These are phyloP conservation scores for Gambelia wislizenii DNA, from an alignment of 2,797 vertebrate genomes.

Conservation along the genomic window DNA sequence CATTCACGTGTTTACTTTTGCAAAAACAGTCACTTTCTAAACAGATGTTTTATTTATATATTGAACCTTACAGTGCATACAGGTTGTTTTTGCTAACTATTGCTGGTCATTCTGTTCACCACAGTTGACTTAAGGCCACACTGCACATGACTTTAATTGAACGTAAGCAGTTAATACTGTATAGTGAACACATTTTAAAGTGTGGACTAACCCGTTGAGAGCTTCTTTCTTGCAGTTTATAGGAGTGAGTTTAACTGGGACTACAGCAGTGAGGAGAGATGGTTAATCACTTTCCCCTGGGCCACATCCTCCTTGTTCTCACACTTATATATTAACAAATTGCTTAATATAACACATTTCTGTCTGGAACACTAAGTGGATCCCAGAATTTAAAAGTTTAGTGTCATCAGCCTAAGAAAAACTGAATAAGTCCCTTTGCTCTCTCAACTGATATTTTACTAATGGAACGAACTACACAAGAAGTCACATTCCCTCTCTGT, in stretches of 20 bases:
- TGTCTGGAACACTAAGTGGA: not conserved
- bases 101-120: not conserved
- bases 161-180: not conserved
- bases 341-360: not conserved
- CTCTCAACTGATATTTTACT: not conserved
- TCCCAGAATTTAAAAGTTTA: not conserved
- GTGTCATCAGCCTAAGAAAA: not conserved
- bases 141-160: not conserved
- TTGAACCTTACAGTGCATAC: not conserved
- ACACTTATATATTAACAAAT: not conserved
- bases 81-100: not conserved
- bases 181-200: not conserved
- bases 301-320: not conserved
- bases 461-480: not conserved
- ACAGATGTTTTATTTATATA: not conserved
- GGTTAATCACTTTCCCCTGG: too few species aligned
- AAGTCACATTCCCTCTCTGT: not conserved
- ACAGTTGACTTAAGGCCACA: not conserved
- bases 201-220: not conserved
- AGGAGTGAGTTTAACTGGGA: not conserved
- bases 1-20: not conserved
- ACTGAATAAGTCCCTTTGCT: not conserved
- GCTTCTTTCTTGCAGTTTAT: not conserved
- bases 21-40: too few species aligned
- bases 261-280: not conserved